Base-by-base conservation (phyloP, 2,888 invertebrate genomes). In the Volucella zonaria region DNA sequence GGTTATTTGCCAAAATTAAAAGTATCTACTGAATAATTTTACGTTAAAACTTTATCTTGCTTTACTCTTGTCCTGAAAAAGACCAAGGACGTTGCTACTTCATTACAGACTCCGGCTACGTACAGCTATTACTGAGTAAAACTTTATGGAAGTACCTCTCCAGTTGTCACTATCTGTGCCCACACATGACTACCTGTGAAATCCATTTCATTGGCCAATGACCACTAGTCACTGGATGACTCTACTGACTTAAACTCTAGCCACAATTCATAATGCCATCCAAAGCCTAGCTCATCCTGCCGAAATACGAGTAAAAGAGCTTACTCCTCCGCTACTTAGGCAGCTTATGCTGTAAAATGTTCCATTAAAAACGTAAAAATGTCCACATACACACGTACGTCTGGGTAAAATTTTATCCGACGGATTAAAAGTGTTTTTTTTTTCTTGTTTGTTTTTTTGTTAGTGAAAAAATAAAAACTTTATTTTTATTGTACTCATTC, bases 391-490 rank as follows among this genome's bases (percentile, higher is more conserved):
- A 47, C 9, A 45, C 45, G 59, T 51, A 49, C 51, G 47, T 74
- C 51, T 74, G 31, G 31, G 45, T 52, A 73, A 18, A 74, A 67
- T 74, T 78, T 66, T 59, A 78, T 61, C 66, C 75, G 14, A 66
- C 45, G 56, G 79, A 83, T 79, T 83, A 83, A 83, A 71, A 83
- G 66, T 78, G 74, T 78, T 83, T 67, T 3, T 31, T 31, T 31
- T 31, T 31, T 4, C 0, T 59, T n/a, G n/a, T 23, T 23, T 2
- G 2, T 15, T 42, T 59, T 64, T 31, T 83, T 71, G 64, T 75
- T 78, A 54, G 61, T 59, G 38, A 58, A 78, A 73, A 74, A 68
- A 54, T 47, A 6, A 52, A 52, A 59, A 73, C 47, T 58, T 58
- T 73, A 64, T 77, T 73, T 82, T 56, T 82, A 68, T 77, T 78